A percentile compares a stretch with the other conserved stretches of the same genome.
phyloP scores from a whole-genome alignment of 2,888 invertebrate genomes.

The Cosmorhoe ocellata region DNA sequence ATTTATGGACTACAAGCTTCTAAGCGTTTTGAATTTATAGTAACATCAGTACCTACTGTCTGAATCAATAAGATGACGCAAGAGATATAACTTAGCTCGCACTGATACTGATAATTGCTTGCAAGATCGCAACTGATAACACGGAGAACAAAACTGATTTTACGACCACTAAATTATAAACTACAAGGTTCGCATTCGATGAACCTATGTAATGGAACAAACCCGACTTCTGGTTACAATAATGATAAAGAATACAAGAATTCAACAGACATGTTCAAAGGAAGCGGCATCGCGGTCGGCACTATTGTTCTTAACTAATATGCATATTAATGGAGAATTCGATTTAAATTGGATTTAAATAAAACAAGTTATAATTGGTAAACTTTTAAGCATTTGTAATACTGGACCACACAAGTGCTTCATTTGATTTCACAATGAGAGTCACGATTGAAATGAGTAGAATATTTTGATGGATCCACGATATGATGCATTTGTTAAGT shows the following conservation, averaged over 20 bases:
- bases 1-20: too few species aligned
- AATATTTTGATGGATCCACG: constrained; percentile 29
- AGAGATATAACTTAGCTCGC: too few species aligned
- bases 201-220: too few species aligned
- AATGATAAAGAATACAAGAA: constrained; percentile 10
- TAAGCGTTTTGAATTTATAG: too few species aligned
- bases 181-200: too few species aligned
- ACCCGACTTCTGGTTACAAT: neutral
- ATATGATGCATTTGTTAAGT: neutral
- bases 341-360: constrained; percentile 26
- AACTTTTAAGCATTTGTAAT: constrained; percentile 28
- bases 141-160: too few species aligned
- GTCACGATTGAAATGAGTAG: constrained; percentile 44
- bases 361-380: constrained; percentile 32
- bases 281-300: constrained; percentile 28
- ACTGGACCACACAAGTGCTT: constrained; percentile 48
- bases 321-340: constrained; percentile 34
- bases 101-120: too few species aligned
- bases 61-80: too few species aligned
- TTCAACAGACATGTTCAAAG: constrained; percentile 24
- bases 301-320: constrained; percentile 32
- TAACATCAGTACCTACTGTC: too few species aligned
- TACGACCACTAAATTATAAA: too few species aligned
- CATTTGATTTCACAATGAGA: constrained; percentile 45
- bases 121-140: too few species aligned